Evolutionary conservation across 2,113 vertebrate genomes (phyloP).

Genomic region (Heterocephalus glaber): DNA sequence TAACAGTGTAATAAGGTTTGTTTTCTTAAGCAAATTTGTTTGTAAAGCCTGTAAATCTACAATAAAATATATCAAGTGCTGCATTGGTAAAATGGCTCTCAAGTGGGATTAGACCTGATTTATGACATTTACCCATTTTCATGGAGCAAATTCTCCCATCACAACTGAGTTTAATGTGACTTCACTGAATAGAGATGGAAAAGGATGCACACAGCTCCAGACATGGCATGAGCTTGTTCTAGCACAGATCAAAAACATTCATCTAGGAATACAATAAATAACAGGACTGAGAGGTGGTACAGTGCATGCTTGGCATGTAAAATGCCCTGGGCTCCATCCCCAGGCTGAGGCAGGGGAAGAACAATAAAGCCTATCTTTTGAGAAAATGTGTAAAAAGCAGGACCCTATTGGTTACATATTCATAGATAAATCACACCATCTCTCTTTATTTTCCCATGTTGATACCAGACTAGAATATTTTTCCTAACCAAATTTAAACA

Average conservation of each 20-base stretch:
- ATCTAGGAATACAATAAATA: neutral
- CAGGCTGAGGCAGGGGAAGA: neutral
- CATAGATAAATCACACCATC: neutral
- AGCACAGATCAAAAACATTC: neutral
- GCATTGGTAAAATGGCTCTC: neutral
- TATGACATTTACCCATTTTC: neutral
- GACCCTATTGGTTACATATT: neutral
- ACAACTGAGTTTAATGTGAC: neutral
- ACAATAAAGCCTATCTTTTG: neutral
- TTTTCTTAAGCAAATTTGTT: conserved; percentile 42
- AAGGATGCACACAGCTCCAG: neutral
- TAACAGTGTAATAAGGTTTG: neutral
- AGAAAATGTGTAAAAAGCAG: neutral
- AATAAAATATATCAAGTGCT: neutral
- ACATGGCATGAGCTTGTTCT: neutral
- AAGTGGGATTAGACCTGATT: neutral
- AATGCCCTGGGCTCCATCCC: neutral
- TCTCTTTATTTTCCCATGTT: neutral
- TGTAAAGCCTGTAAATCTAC: neutral
- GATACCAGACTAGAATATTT: neutral
- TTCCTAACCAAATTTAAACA: conserved; percentile 38
- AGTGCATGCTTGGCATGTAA: neutral
- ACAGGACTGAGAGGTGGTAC: neutral
- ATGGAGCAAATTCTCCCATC: neutral
- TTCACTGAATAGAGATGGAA: neutral